Evolutionary conservation across 2,113 vertebrate genomes (phyloP), one percentile per base, ranked within the genome.

Genomic region (Synchiropus splendidus): DNA sequence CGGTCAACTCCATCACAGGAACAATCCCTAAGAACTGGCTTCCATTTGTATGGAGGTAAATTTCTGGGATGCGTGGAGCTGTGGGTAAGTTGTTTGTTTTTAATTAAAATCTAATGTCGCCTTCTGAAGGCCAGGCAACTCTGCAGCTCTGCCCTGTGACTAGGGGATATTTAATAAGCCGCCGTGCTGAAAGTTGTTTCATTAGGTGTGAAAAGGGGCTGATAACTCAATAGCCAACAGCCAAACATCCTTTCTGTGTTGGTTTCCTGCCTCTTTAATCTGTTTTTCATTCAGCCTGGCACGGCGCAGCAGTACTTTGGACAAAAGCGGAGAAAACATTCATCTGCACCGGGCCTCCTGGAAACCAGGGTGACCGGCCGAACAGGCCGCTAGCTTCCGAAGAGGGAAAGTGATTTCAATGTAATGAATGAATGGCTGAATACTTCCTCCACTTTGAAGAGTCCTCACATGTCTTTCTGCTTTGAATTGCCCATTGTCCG

Each of bases 211-310:
- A 82, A 83, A 83, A 80, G 69, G 21, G 74, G 67, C 79, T 76
- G 75, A 84, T 85, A 84, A 84, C 80, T 85, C 77, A 85, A 83
- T 76, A 81, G 79, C 83, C 74, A 77, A 70, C 74, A 83, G 81
- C 80, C 77, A 83, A 83, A 79, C 76, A 80, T 81, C 79, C 75
- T 83, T 75, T 75, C 74, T 63, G 65, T 70, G 61, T 73, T 58
- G 61, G 57, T 76, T 77, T 80, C 64, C 65, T 79, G 74, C 75
- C 68, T 75, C 74, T 74, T 74, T 81, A 80, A 82, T 84, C 78
- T 83, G 83, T 78, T 85, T 85, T 78, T 82, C 75, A 82, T 81
- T 84, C 79, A 60, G 73, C 72, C 73, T 77, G 75, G 77, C 62
- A 73, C 65, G 71, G 66, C 68, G 56, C 48, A 70, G 73, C 75